Conservation (phyloP, 2,888 invertebrate genomes). For the Melanchra persicariae region DNA sequence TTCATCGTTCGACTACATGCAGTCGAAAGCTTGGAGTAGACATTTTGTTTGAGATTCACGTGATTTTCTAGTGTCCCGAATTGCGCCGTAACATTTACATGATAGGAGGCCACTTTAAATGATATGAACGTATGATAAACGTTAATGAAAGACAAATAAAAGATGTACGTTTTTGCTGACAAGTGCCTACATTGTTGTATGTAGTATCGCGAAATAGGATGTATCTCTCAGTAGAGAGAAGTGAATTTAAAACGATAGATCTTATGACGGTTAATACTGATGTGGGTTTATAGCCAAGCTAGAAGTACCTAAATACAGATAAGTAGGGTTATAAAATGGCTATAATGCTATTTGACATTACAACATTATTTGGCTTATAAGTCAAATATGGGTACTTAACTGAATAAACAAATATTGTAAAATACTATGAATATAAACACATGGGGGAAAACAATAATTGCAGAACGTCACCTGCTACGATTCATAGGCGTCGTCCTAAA, state of each 20-base stretch:
- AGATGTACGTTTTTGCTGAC: background rate
- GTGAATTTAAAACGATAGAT: too few relatives aligned
- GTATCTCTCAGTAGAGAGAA: too few relatives aligned
- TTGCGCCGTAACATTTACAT: conserved; percentile 8
- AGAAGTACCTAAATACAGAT: too few relatives aligned
- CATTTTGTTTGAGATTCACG: conserved; percentile 13
- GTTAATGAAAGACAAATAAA: conserved; percentile 35
- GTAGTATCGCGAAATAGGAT: background rate
- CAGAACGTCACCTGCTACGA: too few relatives aligned
- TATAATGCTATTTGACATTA: too few relatives aligned
- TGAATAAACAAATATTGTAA: too few relatives aligned
- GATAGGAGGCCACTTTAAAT: conserved; percentile 24
- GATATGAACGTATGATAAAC: conserved; percentile 31
- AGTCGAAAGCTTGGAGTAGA: background rate
- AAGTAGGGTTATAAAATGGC: too few relatives aligned
- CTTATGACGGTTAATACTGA: background rate
- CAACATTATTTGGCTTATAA: too few relatives aligned
- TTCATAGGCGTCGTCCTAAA: too few relatives aligned
- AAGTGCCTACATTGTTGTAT: background rate
- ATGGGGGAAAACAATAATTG: background rate
- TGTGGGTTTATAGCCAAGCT: background rate
- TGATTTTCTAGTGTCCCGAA: conserved; percentile 15
- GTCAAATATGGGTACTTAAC: too few relatives aligned
- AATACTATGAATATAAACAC: too few relatives aligned
- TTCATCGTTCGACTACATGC: conserved; percentile 4